Evolutionary conservation across 1,140 invertebrate species (phyloP), one percentile per base, ranked within the genome.

Genomic region (Aradophagus sp.): DNA sequence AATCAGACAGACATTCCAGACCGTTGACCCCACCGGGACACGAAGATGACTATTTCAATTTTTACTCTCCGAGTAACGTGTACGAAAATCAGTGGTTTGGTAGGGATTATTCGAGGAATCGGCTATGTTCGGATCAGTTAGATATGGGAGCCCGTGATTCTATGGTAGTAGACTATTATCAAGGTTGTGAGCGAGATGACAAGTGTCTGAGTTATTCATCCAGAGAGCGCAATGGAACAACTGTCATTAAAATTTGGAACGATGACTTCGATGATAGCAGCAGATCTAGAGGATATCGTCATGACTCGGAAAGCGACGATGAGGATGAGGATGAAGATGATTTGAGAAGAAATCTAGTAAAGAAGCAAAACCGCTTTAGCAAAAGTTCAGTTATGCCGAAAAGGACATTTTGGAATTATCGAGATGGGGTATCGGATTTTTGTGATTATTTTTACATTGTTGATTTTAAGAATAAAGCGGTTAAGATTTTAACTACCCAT

Each of bases 351-450:
- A 66, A 23, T 16, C 42, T 59, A n/a, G n/a, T 41, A 20, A 63
- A 17, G 13, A 75, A 29, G 42, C 75, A 69, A 35, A 50, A 50
- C 31, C 72, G 69, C 27, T 32, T 56, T 10, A 71, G 44, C 5
- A 63, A 67, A 56, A 62, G 66, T 62, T 66, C 41, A 11, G 42
- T 61, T 6, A 81, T 74, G 62, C 81, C 81, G 14, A 70, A 76
- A 12, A 76, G 80, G 48, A 77, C 74, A 58, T 26, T 78, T 16
- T 84, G 81, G 81, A 80, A 77, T 42, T 80, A 80, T 16, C 76
- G 77, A 53, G 80, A 85, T 53, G 79, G 77, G 83, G 83, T 85
- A 84, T 76, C 73, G 19, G 5, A 20, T 56, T 26, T 3, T 31
- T 16, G 23, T 7, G 13, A 16, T 10, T 36, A 36, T 17, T 36